Percentiles rank a stretch among this genome's conserved stretches.
Evolutionary conservation across 1,140 invertebrate genomes (phyloP).

Genomic region (Agrypnia vestita): DNA sequence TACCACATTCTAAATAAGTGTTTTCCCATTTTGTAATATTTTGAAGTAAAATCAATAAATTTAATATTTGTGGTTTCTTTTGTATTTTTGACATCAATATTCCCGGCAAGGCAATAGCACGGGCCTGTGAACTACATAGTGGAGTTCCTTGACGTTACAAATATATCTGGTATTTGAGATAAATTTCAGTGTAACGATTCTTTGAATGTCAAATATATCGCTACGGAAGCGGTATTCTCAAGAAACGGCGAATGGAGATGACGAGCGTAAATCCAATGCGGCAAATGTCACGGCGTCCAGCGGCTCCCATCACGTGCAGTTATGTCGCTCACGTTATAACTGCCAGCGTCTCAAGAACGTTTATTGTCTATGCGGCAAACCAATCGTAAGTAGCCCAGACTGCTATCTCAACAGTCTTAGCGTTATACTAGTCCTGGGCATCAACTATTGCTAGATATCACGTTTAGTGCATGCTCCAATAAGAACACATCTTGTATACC

Average conservation of each 20-base stretch:
- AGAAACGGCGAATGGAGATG: slow-evolving; percentile 36
- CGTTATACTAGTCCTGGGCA: slow-evolving; percentile 57
- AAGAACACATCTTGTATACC: slow-evolving; percentile 5
- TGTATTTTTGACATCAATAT: background rate
- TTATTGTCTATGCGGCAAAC: slow-evolving; percentile 45
- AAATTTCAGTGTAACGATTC: slow-evolving; percentile 39
- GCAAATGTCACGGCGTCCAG: slow-evolving; percentile 23
- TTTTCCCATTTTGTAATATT: too few relatives aligned
- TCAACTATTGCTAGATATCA: slow-evolving; percentile 46
- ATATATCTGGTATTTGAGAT: slow-evolving; percentile 43
- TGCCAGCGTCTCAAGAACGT: slow-evolving; percentile 43
- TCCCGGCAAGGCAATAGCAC: background rate
- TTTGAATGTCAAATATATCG: slow-evolving; percentile 6
- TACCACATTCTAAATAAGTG: too few relatives aligned
- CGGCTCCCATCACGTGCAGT: slow-evolving; percentile 31
- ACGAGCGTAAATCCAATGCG: slow-evolving; percentile 24
- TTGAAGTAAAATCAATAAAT: too few relatives aligned
- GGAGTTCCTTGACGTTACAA: slow-evolving; percentile 26
- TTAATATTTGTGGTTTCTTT: too few relatives aligned
- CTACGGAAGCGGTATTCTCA: slow-evolving; percentile 51
- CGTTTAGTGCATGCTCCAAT: slow-evolving; percentile 57
- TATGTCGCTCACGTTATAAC: slow-evolving; percentile 32
- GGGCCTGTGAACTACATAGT: background rate
- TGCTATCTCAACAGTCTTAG: slow-evolving; percentile 58
- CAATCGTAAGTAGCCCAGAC: slow-evolving; percentile 61